Evolutionary conservation across 2,888 invertebrate genomes (phyloP), one percentile per base, ranked within the genome.

Genomic region (Drosophila meridionalis): DNA sequence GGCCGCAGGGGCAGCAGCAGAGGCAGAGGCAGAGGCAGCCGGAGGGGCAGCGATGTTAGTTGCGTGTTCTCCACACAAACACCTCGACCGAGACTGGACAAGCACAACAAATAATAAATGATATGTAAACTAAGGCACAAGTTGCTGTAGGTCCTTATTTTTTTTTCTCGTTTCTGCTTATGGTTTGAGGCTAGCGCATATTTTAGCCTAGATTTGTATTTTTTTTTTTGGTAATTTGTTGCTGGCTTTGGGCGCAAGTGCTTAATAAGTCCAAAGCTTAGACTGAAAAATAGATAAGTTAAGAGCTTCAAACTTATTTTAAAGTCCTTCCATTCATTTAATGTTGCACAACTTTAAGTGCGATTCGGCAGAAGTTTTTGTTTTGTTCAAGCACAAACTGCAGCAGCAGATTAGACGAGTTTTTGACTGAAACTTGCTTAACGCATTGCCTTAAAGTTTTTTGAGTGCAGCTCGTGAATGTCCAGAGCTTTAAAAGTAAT

Each of bases 91-190:
- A 79, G 71, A 76, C 63, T 73, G 76, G 76, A 65, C 71, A 70
- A 70, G 56, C 63, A 71, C 63, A 78, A 74, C 74, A 82, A 84
- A 87, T 85, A 87, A 85, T 85, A 85, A 85, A 85, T 87, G 83
- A 87, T 85, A 85, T 85, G 85, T 85, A 85, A 87, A 87, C 81
- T 81, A 85, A 85, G 85, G 75, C 85, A 78, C 75, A 81, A 87
- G 73, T 84, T 87, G 78, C 72, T 78, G 30, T 72, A 78, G 73
- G 69, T 80, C 59, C 32, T 78, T 42, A 14, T 47, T 55, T 28
- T 26, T 47, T 45, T 0, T 11, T 30, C 40, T 28, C 40, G 14
- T 28, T n/a, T 30, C 47, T 20, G 20, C 12, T 32, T 55, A 34
- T 67, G 53, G 53, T 34, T 53, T 56, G 30, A n/a, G 66, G 53